Evolutionary conservation across 1,140 invertebrate species (phyloP), one percentile per base, ranked within the genome.

Genomic region (Eurosta solidaginis): DNA sequence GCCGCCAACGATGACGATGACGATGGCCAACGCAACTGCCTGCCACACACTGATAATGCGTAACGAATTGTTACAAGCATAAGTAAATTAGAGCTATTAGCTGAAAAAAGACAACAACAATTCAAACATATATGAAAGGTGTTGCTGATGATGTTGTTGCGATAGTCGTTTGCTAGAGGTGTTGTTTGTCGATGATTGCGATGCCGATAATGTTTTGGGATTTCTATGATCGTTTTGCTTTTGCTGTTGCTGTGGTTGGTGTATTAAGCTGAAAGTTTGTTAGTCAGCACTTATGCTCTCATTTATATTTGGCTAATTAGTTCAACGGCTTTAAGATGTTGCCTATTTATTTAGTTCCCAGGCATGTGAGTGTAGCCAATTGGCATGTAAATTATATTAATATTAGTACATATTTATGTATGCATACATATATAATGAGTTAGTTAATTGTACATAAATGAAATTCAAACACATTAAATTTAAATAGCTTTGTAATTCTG

Each of bases 1-100:
- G 52, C 59, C 59, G 59, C 59, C 36, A 68, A 29, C 59, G 59
- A 68, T 33, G 59, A 68, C 40, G 59, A n/a, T n/a, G n/a, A n/a
- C 33, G 17, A 68, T 40, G 17, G 33, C 27, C 36, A 33, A 29
- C 59, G 2, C 59, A n/a, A n/a, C n/a, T n/a, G n/a, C n/a, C n/a
- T n/a, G n/a, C n/a, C n/a, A n/a, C n/a, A n/a, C n/a, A 68, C 27
- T 40, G 59, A 68, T 68, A 68, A 68, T 68, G 59, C 59, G 59
- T 68, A 68, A 68, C 59, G 33, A 68, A 68, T 68, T 40, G 59
- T 68, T 68, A 68, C 59, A 68, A 68, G 59, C 59, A n/a, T 68
- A 68, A 42, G 59, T 68, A 68, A 68, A 68, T 68, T 68, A 68
- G 59, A 68, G 59, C 59, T 6, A 68, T 33, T 40, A 68, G 59